Evolutionary conservation across 2,888 invertebrate genomes (phyloP).

Genomic region (Tipula confusa): DNA sequence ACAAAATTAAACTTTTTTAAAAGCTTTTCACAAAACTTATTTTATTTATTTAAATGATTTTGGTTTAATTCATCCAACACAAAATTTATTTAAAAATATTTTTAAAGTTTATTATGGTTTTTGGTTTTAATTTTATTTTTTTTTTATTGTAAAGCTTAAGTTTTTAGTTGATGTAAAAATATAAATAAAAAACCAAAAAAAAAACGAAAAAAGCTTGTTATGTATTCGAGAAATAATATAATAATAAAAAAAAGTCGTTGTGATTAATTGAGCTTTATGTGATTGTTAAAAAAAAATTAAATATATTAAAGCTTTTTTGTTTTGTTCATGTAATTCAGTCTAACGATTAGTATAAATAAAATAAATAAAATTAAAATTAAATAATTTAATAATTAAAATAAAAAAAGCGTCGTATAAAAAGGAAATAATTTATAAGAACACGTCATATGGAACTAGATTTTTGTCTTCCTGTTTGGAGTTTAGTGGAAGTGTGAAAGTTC

Average conservation of each 20-base stretch:
- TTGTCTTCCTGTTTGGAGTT: background rate
- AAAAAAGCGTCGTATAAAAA: background rate
- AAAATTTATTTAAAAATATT: background rate
- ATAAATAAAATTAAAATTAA: background rate
- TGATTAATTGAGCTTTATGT: slow-evolving; percentile 20
- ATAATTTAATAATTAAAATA: background rate
- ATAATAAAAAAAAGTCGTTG: background rate
- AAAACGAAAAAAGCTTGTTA: background rate
- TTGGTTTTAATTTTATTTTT: background rate
- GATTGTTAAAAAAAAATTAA: background rate
- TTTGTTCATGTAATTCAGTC: background rate
- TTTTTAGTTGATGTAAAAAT: background rate
- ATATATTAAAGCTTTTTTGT: background rate
- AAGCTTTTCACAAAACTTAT: background rate
- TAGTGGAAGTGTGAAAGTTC: background rate
- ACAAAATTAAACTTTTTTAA: background rate
- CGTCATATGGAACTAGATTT: background rate
- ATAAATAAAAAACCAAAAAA: background rate
- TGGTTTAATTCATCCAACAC: background rate
- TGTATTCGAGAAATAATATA: background rate
- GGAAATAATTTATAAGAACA: background rate
- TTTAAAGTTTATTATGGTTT: background rate
- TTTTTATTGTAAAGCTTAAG: background rate
- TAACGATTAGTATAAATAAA: background rate
- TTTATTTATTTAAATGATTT: background rate